Evolutionary conservation across 1,140 invertebrate species (phyloP), one percentile per base, ranked within the genome.

Genomic region (Metopolophium dirhodum): DNA sequence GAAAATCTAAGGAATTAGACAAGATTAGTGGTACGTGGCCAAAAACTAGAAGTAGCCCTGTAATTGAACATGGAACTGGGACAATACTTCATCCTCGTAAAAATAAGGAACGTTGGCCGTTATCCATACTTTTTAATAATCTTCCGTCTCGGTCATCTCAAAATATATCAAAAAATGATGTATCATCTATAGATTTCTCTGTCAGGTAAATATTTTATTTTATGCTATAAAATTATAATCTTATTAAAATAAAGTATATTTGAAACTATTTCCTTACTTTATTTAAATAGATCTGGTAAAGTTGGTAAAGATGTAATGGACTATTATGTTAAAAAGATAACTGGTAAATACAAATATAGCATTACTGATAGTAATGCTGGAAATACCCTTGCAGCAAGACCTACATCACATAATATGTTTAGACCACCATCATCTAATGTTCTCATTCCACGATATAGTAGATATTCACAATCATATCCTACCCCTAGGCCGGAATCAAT

Each of bases 11-110:
- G 96, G 94, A 95, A 88, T 90, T 95, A 37, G 96, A 97, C 94
- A 98, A 98, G 94, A 98, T 98, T 95, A 98, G 98, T 93, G 98
- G 98, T 77, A 99, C 98, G 8, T 99, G 98, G 98, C 98, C 98
- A 0, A 98, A 98, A 94, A 97, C 97, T 0, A 95, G 97, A 93
- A 97, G 96, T 85, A 93, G 95, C 8, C 96, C 96, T 45, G 95
- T 97, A 68, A 97, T 97, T 93, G 97, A 97, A 94, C 97, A 97
- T 94, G 96, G 96, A 47, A 97, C 97, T 0, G 97, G 97, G 18
- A 98, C 98, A 26, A 98, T 98, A 93, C 96, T 98, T 1, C 97
- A 97, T 94, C 96, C 97, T 0, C 95, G 97, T 35, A 96, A 96
- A 47, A 96, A 94, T 57, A 95, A 95, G 90, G 95, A 95, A 93